These are phyloP conservation scores for Eulacestoma nigropectus DNA, from an alignment of 2,113 vertebrate genomes.

Conservation along the genomic window DNA sequence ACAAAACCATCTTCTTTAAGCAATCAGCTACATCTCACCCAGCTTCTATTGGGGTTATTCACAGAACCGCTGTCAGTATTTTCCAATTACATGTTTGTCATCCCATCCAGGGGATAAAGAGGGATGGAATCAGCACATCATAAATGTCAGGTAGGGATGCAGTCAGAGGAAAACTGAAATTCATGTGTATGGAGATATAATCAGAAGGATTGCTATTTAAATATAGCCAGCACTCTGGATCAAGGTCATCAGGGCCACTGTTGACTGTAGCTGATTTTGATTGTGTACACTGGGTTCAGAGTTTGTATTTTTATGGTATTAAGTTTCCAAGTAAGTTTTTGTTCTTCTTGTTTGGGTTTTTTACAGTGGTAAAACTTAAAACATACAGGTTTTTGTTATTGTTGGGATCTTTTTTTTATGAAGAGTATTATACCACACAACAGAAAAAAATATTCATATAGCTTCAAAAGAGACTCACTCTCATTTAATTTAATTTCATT, in stretches of 20 bases:
- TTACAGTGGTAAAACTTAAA: neutral
- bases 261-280: neutral
- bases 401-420: neutral
- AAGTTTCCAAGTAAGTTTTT: neutral
- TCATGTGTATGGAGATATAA: neutral
- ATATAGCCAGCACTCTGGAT: neutral
- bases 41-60: neutral
- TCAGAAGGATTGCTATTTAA: neutral
- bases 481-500: neutral
- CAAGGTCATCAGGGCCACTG: neutral
- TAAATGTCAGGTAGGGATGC: neutral
- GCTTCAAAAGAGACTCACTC: neutral
- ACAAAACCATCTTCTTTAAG: neutral
- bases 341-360: neutral
- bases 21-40: neutral
- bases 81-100: neutral
- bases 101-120: neutral
- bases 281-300: neutral
- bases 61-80: neutral
- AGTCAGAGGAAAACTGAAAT: neutral
- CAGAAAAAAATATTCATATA: neutral
- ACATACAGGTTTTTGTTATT: neutral
- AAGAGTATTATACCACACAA: neutral
- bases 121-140: neutral
- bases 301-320: neutral